Base-by-base conservation (phyloP, 2,113 vertebrate species). In the Sander lucioperca region DNA sequence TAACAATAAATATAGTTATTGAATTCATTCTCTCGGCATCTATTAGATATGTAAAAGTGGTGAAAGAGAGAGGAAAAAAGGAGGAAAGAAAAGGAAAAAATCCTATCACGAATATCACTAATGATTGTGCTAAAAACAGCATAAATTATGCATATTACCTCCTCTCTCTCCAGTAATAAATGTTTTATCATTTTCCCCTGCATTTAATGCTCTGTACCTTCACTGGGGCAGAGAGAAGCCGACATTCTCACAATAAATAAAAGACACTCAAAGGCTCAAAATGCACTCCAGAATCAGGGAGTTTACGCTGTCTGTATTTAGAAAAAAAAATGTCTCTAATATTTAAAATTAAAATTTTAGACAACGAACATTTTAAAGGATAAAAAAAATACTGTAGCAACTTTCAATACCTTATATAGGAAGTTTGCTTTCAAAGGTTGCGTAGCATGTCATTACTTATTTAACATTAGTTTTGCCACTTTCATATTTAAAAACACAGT, bases 121-220 rank as follows among this genome's bases (percentile, higher is more conserved):
- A 99, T 99, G 97, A 99, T 98, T 98, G 97, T 98, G 97, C 97
- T 99, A 99, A 99, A 99, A 99, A 99, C 97, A 97, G 97, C 97
- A 99, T 99, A 97, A 99, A 99, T 99, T 99, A 99, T 99, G 98
- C 97, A 99, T 99, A 99, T 98, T 97, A 97, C 96, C 97, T 97
- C 97, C 96, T 97, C 97, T 97, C 97, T 96, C 97, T 97, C 97
- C 96, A 96, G 97, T 98, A 99, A 99, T 99, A 99, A 98, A 99
- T 99, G 98, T 98, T 99, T 99, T 97, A 99, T 99, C 96, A 97
- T 98, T 97, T 97, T 95, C 96, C 96, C 96, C 95, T 96, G 96
- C 96, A 97, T 99, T 90, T 98, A 98, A 97, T 97, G 97, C 96
- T 97, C 95, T 95, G 96, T 96, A 97, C 95, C 96, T 97, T 96